These are phyloP conservation scores for Drosophila algonquin DNA, from an alignment of 2,888 invertebrate genomes.

Conservation along the genomic window DNA sequence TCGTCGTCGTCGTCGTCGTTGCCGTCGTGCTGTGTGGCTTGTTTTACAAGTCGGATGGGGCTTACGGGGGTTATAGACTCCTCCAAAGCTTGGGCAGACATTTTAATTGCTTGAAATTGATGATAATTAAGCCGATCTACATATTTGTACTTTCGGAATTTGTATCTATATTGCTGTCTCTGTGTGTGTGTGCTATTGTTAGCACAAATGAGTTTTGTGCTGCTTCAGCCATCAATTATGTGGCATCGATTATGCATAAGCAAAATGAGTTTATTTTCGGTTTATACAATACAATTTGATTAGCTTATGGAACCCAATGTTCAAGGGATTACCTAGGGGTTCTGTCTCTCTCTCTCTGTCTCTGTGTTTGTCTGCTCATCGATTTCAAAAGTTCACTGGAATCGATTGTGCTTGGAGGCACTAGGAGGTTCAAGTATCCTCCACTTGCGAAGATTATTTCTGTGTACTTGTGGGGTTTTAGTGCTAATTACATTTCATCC, in stretches of 20 bases:
- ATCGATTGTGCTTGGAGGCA: background rate
- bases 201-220: conserved; percentile 47
- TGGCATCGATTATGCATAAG: conserved; percentile 74
- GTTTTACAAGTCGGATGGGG: conserved; percentile 67
- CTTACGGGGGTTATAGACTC: conserved; percentile 55
- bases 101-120: conserved; percentile 78
- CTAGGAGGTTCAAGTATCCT: background rate
- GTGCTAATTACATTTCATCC: conserved; percentile 78
- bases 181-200: conserved; percentile 38
- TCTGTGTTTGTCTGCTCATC: conserved; percentile 1
- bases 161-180: conserved; percentile 3
- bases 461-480: conserved; percentile 67
- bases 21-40: conserved; percentile 59
- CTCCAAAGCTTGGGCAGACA: conserved; percentile 53
- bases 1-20: conserved; percentile 66
- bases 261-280: conserved; percentile 35
- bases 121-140: conserved; percentile 80
- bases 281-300: conserved; percentile 44
- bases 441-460: background rate
- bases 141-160: conserved; percentile 66
- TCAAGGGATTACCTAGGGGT: too few relatives aligned
- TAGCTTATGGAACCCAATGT: conserved; percentile 16
- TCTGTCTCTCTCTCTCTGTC: too few relatives aligned
- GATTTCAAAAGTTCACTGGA: conserved; percentile 18
- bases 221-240: conserved; percentile 10